These are phyloP conservation scores for Drosophila bocqueti DNA, from an alignment of 1,140 invertebrate genomes.

Conservation along the genomic window DNA sequence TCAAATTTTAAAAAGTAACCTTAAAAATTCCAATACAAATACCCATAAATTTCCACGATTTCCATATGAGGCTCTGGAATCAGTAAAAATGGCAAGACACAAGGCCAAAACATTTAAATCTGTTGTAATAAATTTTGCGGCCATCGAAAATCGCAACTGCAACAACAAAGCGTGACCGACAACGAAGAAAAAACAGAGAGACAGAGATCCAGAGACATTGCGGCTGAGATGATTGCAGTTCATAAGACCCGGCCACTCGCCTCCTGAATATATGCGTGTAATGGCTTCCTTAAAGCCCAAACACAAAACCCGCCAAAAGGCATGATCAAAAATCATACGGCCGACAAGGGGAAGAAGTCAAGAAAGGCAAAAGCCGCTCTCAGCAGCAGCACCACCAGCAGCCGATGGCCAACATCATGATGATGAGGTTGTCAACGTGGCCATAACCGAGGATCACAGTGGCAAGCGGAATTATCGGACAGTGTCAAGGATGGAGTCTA, in stretches of 20 bases:
- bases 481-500: slow-evolving; percentile 17
- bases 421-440: slow-evolving; percentile 56
- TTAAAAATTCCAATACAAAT: background rate
- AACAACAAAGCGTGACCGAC: slow-evolving; percentile 54
- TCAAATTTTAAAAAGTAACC: background rate
- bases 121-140: slow-evolving; percentile 78
- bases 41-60: slow-evolving; percentile 1
- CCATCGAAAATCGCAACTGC: slow-evolving; percentile 14
- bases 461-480: slow-evolving; percentile 4
- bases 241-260: slow-evolving; percentile 53
- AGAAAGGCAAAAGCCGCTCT: slow-evolving; percentile 47
- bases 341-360: slow-evolving; percentile 31
- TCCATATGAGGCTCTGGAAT: slow-evolving; percentile 34
- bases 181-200: background rate
- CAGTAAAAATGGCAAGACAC: slow-evolving; percentile 62
- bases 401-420: slow-evolving; percentile 48
- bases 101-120: slow-evolving; percentile 76
- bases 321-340: slow-evolving; percentile 75
- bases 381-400: background rate
- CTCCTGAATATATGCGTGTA: slow-evolving; percentile 71
- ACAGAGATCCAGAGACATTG: slow-evolving; percentile 29
- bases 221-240: slow-evolving; percentile 68
- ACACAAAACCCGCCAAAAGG: slow-evolving; percentile 33
- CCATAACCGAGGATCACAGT: slow-evolving; percentile 18
- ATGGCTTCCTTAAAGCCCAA: slow-evolving; percentile 82